Evolutionary conservation across 2,113 vertebrate species (phyloP), one percentile per base, ranked within the genome.

Genomic region (Ovis canadensis): DNA sequence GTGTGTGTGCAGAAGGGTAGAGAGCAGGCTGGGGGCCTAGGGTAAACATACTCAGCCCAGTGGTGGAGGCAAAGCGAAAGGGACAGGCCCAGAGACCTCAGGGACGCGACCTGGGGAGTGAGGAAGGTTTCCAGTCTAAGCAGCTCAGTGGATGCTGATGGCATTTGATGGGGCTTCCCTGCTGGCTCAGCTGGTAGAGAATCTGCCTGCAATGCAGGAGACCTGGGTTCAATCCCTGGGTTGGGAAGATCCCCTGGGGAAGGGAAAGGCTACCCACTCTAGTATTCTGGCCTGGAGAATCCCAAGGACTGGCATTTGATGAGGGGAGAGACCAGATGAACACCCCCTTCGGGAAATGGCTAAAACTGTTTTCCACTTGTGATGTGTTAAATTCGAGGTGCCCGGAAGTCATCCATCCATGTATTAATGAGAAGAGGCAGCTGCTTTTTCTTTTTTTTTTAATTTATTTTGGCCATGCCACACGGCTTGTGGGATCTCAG

Each of bases 331-430:
- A 29, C 59, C 7, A 15, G 25, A 45, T 36, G 45, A 17, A 29
- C n/a, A 25, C 29, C 40, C 2, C 0, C 43, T 62, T 33, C 3
- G 5, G 21, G 19, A 11, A 19, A 31, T 5, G 1, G 9, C 25
- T 54, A 50, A 23, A 5, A 40, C 31, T 0, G 0, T 29, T 27
- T 31, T 81, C 36, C 21, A 9, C 43, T 50, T 8, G 4, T 23
- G 6, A 23, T 21, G 11, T 10, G 15, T 43, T 48, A 9, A 0
- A 54, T 54, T 25, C 15, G 45, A 36, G 50, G 31, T 57, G 36
- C 80, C 57, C 0, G 0, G 31, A 6, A 52, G 25, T 29, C n/a
- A 45, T 11, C 71, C 40, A 77, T 27, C 21, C 0, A 3, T 2
- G 17, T 43, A 0, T 36, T 25, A 45, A 36, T 43, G 90, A 27